These are phyloP conservation scores for Epizoanthus rinbou DNA, from an alignment of 92 coral and sea anemone species.

Conservation along the genomic window DNA sequence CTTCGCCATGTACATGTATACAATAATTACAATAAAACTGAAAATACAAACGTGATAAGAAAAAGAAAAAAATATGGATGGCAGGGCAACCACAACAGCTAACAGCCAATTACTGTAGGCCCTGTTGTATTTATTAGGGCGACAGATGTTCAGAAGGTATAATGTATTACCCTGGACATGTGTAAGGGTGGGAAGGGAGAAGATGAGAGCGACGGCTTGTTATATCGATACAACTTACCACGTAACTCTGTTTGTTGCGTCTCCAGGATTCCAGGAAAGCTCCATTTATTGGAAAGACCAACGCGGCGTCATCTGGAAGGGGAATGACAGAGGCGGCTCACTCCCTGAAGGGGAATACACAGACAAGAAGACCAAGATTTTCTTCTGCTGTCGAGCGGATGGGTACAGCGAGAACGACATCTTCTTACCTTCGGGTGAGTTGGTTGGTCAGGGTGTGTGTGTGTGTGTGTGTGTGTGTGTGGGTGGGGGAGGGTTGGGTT, in stretches of 20 bases:
- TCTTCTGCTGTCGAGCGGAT: conserved; percentile 34
- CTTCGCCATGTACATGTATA: too few relatives aligned
- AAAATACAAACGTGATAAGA: too few relatives aligned
- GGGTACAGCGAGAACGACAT: conserved; percentile 36
- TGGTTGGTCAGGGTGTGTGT: neutral
- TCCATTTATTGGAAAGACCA: conserved; percentile 34
- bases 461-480: neutral
- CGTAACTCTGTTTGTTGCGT: too few relatives aligned
- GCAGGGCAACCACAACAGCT: too few relatives aligned
- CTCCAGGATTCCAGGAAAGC: conserved; percentile 13
- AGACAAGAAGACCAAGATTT: conserved; percentile 8
- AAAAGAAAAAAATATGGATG: too few relatives aligned
- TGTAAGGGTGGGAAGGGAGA: neutral
- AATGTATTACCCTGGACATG: too few relatives aligned
- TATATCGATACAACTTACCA: too few relatives aligned
- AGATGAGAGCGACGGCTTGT: too few relatives aligned
- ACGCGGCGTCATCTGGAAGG: neutral
- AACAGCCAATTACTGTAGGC: too few relatives aligned
- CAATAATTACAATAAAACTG: too few relatives aligned
- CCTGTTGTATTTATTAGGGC: too few relatives aligned
- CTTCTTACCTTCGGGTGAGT: conserved; percentile 20
- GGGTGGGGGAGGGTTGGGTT: neutral
- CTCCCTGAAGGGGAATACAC: conserved; percentile 32
- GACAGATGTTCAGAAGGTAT: conserved; percentile 32
- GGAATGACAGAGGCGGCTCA: conserved; percentile 18